Evolutionary conservation across 2,888 invertebrate species (phyloP), one percentile per base, ranked within the genome.

Genomic region (Microctonus brassicae): DNA sequence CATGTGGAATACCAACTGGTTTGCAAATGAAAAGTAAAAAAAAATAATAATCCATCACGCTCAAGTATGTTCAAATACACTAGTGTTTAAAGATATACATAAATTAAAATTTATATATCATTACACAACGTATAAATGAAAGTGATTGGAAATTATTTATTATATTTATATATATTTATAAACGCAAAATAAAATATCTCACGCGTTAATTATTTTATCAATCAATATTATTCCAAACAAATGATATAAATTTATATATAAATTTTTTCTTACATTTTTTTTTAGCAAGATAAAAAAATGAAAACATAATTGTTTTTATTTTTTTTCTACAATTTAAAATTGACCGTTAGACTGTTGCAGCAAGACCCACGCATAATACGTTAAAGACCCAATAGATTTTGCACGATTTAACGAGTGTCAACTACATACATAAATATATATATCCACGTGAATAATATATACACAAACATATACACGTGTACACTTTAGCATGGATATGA

Each of bases 1-100:
- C 39, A 52, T 64, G 47, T 42, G 52, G 47, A 64, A 52, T 64
- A 64, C 29, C 63, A 64, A 64, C 63, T 42, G 63, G 63, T 64
- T 29, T 29, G 42, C 42, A 64, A 26, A 24, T 24, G 24, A 60
- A 60, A 33, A 34, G 17, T n/a, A 2, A 22, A 60, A 60, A 29
- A 29, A 29, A 29, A 29, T 29, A 29, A 5, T 17, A 17, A 60
- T 34, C 17, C 34, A 60, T 60, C 22, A 3, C n/a, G 20, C 4
- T 34, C 11, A 17, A 34, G 34, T 29, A 60, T 34, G 7, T 60
- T 20, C 13, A 33, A 36, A n/a, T n/a, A n/a, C 10, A n/a, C 10
- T 58, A 47, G 20, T 47, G 4, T 17, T 47, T 17, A 17, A 47
- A 47, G 17, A 47, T 47, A 20, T 47, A 10, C 10, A 10, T 36